A percentile compares a stretch with the other conserved stretches of the same genome.
phyloP scores from a whole-genome alignment of 2,888 invertebrate species.

The Drosophila seclusa region DNA sequence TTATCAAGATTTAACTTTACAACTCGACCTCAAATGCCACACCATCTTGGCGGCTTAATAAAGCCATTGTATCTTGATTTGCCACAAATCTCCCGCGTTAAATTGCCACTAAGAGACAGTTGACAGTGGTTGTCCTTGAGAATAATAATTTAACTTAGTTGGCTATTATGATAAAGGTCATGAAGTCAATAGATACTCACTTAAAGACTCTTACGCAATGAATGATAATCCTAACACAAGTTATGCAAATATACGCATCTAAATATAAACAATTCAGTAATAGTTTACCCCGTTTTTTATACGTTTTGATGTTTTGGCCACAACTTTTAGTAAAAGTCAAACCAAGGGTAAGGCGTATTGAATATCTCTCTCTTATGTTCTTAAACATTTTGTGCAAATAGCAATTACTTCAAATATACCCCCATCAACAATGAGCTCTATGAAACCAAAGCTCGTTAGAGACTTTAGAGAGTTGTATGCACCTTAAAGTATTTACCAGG shows the following conservation, averaged over 20 bases:
- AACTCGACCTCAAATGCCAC: constrained; percentile 55
- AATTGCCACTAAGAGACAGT: not conserved
- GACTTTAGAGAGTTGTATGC: constrained; percentile 16
- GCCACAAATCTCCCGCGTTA: constrained; percentile 7
- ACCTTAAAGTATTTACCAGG: constrained; percentile 8
- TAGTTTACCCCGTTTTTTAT: not conserved
- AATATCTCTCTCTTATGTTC: constrained; percentile 1
- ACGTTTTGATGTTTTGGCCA: constrained; percentile 1
- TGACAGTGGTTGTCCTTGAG: constrained; percentile 22
- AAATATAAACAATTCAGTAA: not conserved
- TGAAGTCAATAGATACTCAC: not conserved
- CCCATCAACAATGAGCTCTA: not conserved
- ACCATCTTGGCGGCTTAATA: constrained; percentile 29
- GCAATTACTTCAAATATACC: constrained; percentile 1
- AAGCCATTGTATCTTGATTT: constrained; percentile 47
- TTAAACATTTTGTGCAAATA: constrained; percentile 11
- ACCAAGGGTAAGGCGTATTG: constrained; percentile 39
- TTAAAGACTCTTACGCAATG: not conserved
- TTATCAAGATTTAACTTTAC: constrained; percentile 78
- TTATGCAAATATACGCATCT: not conserved
- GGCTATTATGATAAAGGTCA: not conserved
- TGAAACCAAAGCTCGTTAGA: constrained; percentile 9
- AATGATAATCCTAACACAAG: not conserved
- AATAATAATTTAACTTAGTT: constrained; percentile 5
- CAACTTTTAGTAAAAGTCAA: constrained; percentile 45